Conservation (phyloP, 1,140 invertebrate species). For the Zaprionus inermis region DNA sequence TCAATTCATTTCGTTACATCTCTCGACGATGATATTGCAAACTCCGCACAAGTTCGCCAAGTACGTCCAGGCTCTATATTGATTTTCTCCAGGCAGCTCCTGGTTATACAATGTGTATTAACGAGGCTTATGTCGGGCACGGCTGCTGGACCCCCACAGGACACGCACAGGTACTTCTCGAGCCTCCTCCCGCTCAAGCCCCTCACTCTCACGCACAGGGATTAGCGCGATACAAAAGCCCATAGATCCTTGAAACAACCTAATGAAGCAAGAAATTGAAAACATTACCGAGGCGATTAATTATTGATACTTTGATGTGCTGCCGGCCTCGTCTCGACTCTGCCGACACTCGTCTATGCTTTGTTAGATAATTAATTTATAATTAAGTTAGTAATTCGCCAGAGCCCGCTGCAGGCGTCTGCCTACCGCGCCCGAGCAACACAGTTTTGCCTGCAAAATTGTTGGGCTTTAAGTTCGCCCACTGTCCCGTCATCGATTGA, state of each 20-base stretch:
- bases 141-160: slow-evolving; percentile 13
- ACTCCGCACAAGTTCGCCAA: background rate
- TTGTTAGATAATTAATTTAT: slow-evolving; percentile 76
- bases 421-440: no score
- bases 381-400: slow-evolving; percentile 77
- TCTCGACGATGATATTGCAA: background rate
- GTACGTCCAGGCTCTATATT: slow-evolving; percentile 30
- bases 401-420: slow-evolving; percentile 13
- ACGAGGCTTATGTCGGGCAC: slow-evolving; percentile 53
- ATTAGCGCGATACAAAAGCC: slow-evolving; percentile 56
- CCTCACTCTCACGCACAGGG: slow-evolving; percentile 30
- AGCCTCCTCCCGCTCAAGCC: background rate
- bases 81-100: slow-evolving; percentile 33
- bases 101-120: slow-evolving; percentile 65
- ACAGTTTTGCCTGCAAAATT: slow-evolving; percentile 22
- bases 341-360: slow-evolving; percentile 27
- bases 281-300: slow-evolving; percentile 81
- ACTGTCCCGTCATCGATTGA: slow-evolving; percentile 56
- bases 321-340: background rate
- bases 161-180: slow-evolving; percentile 8
- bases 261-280: slow-evolving; percentile 82
- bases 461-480: slow-evolving; percentile 53
- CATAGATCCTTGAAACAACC: slow-evolving; percentile 48
- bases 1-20: background rate
- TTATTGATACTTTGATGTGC: slow-evolving; percentile 81